Percentiles rank a stretch among this genome's conserved stretches.
Evolutionary conservation across 2,113 vertebrate species (phyloP).

Genomic region (Loxodonta africana): DNA sequence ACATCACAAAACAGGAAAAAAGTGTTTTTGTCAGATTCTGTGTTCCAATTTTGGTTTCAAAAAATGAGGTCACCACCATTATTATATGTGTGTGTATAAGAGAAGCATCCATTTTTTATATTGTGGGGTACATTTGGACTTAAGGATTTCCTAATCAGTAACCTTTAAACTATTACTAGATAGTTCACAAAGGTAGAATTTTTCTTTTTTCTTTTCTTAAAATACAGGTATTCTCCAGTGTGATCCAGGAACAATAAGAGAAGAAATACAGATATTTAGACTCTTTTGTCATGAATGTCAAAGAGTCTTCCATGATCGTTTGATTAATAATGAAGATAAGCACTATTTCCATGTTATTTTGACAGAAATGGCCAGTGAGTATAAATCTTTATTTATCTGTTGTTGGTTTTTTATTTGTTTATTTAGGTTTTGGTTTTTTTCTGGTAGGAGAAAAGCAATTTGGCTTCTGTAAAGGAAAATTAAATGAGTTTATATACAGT

Average conservation of each 20-base stretch:
- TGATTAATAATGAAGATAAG: constrained; percentile 93
- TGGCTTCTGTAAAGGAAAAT: constrained; percentile 25
- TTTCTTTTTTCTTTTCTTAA: background rate
- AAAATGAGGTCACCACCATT: background rate
- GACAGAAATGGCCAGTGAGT: constrained; percentile 93
- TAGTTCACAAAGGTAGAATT: background rate
- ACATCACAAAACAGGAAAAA: background rate
- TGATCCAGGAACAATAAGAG: constrained; percentile 89
- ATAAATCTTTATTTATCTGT: constrained; percentile 27
- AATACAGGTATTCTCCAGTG: constrained; percentile 91
- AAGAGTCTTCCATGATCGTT: constrained; percentile 92
- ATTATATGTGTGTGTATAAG: background rate
- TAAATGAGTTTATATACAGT: background rate
- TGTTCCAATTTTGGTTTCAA: constrained; percentile 35
- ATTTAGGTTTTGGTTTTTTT: background rate
- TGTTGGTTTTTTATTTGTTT: background rate
- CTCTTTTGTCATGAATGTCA: constrained; percentile 93
- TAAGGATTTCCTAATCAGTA: background rate
- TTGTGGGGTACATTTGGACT: background rate
- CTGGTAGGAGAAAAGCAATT: constrained; percentile 14
- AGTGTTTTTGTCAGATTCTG: background rate
- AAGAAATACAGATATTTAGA: constrained; percentile 92
- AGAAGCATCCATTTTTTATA: background rate
- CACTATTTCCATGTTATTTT: constrained; percentile 92
- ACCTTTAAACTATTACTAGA: constrained; percentile 17